Evolutionary conservation across 2,888 invertebrate genomes (phyloP), one percentile per base, ranked within the genome.

Genomic region (Choristoneura rosaceana): DNA sequence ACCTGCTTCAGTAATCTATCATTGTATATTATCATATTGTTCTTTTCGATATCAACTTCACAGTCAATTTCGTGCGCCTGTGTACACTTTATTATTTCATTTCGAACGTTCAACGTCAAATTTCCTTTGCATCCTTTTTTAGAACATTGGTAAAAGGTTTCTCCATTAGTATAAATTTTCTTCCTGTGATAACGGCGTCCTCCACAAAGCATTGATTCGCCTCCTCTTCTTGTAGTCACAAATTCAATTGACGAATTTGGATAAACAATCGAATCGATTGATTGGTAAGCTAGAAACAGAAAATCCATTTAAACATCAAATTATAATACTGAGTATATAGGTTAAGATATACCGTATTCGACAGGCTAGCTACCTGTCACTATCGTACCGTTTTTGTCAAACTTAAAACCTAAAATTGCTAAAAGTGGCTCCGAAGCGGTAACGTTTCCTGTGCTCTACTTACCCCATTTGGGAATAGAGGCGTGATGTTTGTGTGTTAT

Each of bases 41-140:
- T 52, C 9, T 9, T 52, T 52, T n/a, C 50, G 8, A 52, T 9
- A 17, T 47, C n/a, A 9, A 17, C 4, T 17, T 10, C 25, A 55
- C 55, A 55, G 10, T 55, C 55, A 3, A 25, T 4, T 4, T 55
- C 55, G 12, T 55, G 55, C 5, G 25, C 17, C 7, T 25, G 25
- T 9, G 55, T 25, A 12, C 17, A 55, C 25, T 55, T 55, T 55
- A 55, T 55, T 25, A 55, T 12, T n/a, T 55, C 25, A 12, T 55
- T 25, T 12, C 10, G 3, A 12, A 12, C 12, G n/a, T 55, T 55
- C 7, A 55, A 25, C 4, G 55, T 55, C 1, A 55, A 1, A 25
- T 55, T 55, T 25, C 25, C 55, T 25, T 17, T 55, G 12, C 55
- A 55, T 25, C 55, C 55, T 55, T 55, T 25, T 17, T 55, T 55